Conservation (phyloP, 2,888 invertebrate genomes). For the Andricus quercusramuli region DNA sequence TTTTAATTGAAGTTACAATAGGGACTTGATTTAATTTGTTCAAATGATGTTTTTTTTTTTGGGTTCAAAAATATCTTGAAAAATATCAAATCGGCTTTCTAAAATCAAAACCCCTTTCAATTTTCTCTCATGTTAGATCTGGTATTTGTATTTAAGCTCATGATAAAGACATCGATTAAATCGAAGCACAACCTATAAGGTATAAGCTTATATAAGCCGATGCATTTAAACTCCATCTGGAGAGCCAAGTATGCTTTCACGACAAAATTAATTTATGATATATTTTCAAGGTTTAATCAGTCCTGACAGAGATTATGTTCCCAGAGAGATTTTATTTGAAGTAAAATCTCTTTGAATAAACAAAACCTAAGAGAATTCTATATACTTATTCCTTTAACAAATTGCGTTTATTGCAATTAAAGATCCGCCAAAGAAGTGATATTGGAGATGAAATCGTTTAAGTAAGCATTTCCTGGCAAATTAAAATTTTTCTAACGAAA, state of each 20-base stretch:
- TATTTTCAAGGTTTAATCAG: slow-evolving; percentile 17
- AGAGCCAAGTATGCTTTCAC: slow-evolving; percentile 8
- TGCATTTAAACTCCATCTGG: slow-evolving; percentile 10
- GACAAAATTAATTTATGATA: slow-evolving; percentile 28
- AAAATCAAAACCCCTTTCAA: too few species aligned
- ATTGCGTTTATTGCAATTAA: background rate
- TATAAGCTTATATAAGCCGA: slow-evolving; percentile 16
- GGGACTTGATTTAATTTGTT: too few species aligned
- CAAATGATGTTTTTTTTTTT: too few species aligned
- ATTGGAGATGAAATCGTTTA: background rate
- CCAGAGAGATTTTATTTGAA: background rate
- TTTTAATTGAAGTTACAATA: too few species aligned
- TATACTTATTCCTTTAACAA: background rate
- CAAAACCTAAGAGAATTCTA: background rate
- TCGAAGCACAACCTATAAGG: slow-evolving; percentile 15
- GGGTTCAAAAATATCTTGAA: too few species aligned
- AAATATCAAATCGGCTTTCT: too few species aligned
- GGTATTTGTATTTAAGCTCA: background rate
- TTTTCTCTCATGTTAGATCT: too few species aligned
- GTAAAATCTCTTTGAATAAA: background rate
- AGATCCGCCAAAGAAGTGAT: background rate
- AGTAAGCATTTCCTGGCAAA: background rate
- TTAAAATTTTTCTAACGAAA: background rate
- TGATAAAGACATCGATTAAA: background rate
- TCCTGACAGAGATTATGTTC: background rate